A percentile compares a stretch with the other conserved stretches of the same genome.
These are phyloP conservation scores for Pleuronectes platessa DNA, from an alignment of 2,113 vertebrate genomes.

Conservation along the genomic window DNA sequence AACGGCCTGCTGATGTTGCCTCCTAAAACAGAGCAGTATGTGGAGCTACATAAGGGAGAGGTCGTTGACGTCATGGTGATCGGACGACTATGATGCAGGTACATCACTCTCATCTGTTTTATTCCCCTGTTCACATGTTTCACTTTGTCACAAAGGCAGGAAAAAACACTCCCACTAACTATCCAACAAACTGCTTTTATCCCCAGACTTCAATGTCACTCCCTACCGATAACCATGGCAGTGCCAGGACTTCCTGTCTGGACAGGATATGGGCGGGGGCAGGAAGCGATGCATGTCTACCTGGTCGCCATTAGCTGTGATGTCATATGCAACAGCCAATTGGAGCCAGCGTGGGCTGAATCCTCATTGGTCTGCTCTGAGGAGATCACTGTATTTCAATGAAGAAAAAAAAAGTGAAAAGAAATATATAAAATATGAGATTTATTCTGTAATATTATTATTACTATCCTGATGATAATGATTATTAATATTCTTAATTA, in stretches of 20 bases:
- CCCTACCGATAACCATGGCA: constrained; percentile 69
- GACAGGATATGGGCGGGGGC: constrained; percentile 66
- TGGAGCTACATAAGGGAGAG: constrained; percentile 99
- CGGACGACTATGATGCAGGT: constrained; percentile 95
- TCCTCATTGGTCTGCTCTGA: constrained; percentile 76
- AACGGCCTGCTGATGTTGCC: constrained; percentile 99
- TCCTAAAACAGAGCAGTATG: constrained; percentile 99
- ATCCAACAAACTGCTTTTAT: constrained; percentile 15
- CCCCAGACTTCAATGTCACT: constrained; percentile 65
- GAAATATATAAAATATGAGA: constrained; percentile 82
- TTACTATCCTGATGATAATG: constrained; percentile 83
- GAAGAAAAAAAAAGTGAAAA: constrained; percentile 88
- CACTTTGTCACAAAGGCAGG: neutral
- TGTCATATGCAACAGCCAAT: constrained; percentile 98
- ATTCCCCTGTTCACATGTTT: neutral
- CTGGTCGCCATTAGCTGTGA: constrained; percentile 97
- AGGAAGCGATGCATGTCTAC: constrained; percentile 95
- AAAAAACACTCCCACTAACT: neutral
- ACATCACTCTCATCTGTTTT: neutral
- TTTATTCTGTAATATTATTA: constrained; percentile 99
- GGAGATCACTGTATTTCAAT: constrained; percentile 88
- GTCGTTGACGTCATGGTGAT: constrained; percentile 99
- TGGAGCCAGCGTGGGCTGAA: constrained; percentile 77
- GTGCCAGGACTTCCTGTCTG: constrained; percentile 73
- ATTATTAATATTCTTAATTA: constrained; percentile 81